Conservation (phyloP, 2,797 vertebrate genomes). For the Hirundo rustica region DNA sequence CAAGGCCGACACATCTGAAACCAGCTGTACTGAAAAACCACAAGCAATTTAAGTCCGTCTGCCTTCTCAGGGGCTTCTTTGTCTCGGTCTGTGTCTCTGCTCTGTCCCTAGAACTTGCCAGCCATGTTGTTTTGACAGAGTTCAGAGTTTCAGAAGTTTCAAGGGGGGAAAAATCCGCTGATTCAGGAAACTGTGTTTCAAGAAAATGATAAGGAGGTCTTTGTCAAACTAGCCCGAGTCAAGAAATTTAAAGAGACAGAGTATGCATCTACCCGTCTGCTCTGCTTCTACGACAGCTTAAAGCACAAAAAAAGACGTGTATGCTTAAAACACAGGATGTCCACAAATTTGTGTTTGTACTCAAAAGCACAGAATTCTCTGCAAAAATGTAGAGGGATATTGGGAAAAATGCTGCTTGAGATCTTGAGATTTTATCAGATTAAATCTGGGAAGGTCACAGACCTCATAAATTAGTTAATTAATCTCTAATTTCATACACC, state of each 20-base stretch:
- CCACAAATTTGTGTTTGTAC: background rate
- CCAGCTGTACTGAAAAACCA: constrained; percentile 90
- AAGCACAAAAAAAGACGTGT: background rate
- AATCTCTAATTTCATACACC: background rate
- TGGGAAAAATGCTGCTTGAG: background rate
- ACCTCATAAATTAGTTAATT: background rate
- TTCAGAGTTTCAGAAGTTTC: constrained; percentile 87
- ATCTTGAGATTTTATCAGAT: background rate
- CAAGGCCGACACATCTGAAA: constrained; percentile 91
- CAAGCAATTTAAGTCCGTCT: constrained; percentile 91
- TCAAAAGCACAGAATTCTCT: background rate
- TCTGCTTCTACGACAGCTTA: background rate
- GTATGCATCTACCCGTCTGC: background rate
- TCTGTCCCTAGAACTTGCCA: constrained; percentile 84
- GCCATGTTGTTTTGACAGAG: constrained; percentile 94
- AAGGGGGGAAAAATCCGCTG: constrained; percentile 46
- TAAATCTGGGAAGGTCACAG: background rate
- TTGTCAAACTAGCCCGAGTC: constrained; percentile 37
- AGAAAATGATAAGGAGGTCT: constrained; percentile 67
- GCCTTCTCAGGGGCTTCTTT: constrained; percentile 90
- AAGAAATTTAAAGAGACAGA: constrained; percentile 64
- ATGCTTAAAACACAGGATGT: accelerated
- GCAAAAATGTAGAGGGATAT: background rate
- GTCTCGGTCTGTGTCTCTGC: constrained; percentile 83
- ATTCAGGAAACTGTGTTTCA: constrained; percentile 66